A percentile compares a stretch with the other conserved stretches of the same genome.
phyloP scores from a whole-genome alignment of 2,888 invertebrate species.

The Ichneumoninae sp. region DNA sequence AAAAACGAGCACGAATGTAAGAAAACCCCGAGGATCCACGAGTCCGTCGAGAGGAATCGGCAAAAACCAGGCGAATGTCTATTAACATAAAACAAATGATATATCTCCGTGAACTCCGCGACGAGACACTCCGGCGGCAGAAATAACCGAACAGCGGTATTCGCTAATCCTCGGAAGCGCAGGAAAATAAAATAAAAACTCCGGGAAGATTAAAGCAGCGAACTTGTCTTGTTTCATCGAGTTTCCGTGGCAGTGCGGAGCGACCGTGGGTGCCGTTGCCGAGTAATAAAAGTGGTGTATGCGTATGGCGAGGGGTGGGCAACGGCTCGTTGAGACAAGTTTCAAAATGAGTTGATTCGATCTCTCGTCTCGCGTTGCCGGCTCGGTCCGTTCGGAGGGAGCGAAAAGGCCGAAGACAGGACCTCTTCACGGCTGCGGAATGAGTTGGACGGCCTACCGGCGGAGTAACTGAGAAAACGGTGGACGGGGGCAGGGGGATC shows the following conservation, averaged over 20 bases:
- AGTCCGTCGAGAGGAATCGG: constrained; percentile 3
- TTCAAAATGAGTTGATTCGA: constrained; percentile 57
- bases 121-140: not conserved
- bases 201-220: constrained; percentile 11
- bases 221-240: constrained; percentile 3
- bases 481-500: constrained; percentile 14
- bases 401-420: constrained; percentile 10
- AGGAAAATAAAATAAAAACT: not conserved
- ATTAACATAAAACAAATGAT: not conserved
- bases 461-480: not conserved
- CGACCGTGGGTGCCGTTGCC: not conserved
- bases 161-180: not conserved
- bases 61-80: not conserved
- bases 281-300: constrained; percentile 7
- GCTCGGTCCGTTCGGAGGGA: constrained; percentile 29
- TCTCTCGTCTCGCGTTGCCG: constrained; percentile 41
- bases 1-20: not conserved
- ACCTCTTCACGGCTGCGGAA: constrained; percentile 19
- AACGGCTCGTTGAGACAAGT: constrained; percentile 48
- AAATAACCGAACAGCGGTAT: not conserved
- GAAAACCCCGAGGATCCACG: not conserved
- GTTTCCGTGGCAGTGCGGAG: not conserved
- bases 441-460: constrained; percentile 25
- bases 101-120: not conserved
- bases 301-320: not conserved